Conservation (phyloP, 2,113 vertebrate genomes). For the Heterotilapia buettikoferi region DNA sequence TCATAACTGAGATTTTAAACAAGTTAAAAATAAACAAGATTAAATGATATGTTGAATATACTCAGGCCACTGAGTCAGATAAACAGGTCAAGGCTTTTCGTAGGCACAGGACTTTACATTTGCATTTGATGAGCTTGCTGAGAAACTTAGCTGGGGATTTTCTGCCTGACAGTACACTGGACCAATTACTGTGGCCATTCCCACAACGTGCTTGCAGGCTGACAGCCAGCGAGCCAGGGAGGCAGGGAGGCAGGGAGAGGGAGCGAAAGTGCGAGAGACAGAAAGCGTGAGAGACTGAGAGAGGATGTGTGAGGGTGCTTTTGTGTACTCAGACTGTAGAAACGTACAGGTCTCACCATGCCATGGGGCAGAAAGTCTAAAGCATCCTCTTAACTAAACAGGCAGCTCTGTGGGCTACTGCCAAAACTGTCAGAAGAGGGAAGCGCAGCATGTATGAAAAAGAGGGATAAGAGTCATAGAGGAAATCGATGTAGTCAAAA, state of each 20-base stretch:
- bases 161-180: conserved; percentile 1
- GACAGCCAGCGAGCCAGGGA: neutral
- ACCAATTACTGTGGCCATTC: conserved; percentile 22
- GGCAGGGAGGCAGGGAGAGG: neutral
- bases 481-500: neutral
- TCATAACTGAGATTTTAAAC: neutral
- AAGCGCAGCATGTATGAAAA: neutral
- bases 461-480: neutral
- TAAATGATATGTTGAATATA: neutral
- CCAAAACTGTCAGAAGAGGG: neutral
- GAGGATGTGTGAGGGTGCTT: neutral
- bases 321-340: neutral
- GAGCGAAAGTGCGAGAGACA: neutral
- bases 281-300: neutral
- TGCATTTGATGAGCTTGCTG: conserved; percentile 5
- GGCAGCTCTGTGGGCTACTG: neutral
- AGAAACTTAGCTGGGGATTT: conserved; percentile 3
- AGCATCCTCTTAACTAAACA: neutral
- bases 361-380: neutral
- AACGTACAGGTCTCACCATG: neutral
- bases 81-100: neutral
- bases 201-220: neutral
- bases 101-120: neutral
- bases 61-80: neutral
- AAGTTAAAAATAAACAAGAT: neutral